phyloP scores from a whole-genome alignment of 2,113 vertebrate species.

The Dendropsophus ebraccatus region DNA sequence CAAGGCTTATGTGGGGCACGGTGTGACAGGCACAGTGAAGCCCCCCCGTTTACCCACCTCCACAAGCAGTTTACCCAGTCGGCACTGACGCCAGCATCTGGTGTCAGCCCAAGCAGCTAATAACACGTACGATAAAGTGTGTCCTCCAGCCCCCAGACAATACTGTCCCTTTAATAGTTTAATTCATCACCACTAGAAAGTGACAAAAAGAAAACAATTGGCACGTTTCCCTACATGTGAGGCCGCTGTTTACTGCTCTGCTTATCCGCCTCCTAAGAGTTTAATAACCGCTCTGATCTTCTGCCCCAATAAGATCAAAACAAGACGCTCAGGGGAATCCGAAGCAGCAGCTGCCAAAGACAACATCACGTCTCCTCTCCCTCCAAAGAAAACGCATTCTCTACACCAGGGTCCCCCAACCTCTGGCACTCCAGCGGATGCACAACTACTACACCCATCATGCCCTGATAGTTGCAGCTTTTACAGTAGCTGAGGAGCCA shows the following conservation, averaged over 20 bases:
- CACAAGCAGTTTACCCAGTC: no score
- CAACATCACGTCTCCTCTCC: not conserved
- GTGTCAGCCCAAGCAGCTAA: no score
- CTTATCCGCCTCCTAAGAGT: not conserved
- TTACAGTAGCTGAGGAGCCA: no score
- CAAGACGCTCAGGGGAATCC: not conserved
- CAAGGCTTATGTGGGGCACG: no score
- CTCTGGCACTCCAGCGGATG: no score
- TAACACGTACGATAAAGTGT: no score
- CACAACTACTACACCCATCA: no score
- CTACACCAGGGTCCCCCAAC: no score
- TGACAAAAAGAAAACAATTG: not conserved
- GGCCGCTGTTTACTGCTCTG: not conserved
- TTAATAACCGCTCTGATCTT: not conserved
- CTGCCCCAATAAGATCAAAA: not conserved
- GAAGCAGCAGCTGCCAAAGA: not conserved
- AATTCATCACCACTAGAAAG: not conserved
- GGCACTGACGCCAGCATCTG: no score
- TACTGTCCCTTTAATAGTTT: not conserved
- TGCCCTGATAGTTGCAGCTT: no score
- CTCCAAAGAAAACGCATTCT: not conserved
- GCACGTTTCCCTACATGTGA: not conserved
- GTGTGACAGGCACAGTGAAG: no score
- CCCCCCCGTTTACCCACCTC: no score
- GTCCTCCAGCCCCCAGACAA: not conserved